phyloP scores from a whole-genome alignment of 1,140 invertebrate species.

The Trichoplusia ni region DNA sequence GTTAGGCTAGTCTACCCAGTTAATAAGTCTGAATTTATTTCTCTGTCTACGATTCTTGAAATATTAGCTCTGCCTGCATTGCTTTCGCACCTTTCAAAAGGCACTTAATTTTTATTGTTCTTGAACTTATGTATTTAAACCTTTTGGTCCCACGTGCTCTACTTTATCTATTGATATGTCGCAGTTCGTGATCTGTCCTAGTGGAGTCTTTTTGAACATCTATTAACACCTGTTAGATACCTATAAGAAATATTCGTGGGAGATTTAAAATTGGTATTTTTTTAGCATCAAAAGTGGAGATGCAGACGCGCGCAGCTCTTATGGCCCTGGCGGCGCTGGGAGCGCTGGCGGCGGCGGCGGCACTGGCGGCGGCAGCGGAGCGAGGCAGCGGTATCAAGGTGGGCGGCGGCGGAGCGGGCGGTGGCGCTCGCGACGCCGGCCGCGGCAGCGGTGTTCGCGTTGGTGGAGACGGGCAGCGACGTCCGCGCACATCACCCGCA shows the following conservation, averaged over 20 bases:
- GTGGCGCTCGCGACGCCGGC: conserved; percentile 40
- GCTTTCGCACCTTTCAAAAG: no score
- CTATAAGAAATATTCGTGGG: background rate
- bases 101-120: no score
- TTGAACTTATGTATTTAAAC: no score
- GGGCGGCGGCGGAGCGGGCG: conserved; percentile 56
- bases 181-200: no score
- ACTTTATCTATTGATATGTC: no score
- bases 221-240: no score
- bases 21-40: no score
- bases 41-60: no score
- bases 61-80: no score
- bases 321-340: conserved; percentile 69
- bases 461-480: conserved; percentile 70
- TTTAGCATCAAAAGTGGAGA: conserved; percentile 70
- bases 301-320: conserved; percentile 71
- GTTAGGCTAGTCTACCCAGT: no score
- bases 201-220: no score
- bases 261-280: background rate
- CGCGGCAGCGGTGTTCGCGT: conserved; percentile 69
- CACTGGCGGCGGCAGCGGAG: conserved; percentile 58
- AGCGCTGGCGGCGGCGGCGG: conserved; percentile 59
- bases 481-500: conserved; percentile 73
- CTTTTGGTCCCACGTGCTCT: no score
- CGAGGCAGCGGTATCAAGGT: conserved; percentile 73